phyloP scores from a whole-genome alignment of 2,888 invertebrate genomes.

The Dinocampus coccinellae region DNA sequence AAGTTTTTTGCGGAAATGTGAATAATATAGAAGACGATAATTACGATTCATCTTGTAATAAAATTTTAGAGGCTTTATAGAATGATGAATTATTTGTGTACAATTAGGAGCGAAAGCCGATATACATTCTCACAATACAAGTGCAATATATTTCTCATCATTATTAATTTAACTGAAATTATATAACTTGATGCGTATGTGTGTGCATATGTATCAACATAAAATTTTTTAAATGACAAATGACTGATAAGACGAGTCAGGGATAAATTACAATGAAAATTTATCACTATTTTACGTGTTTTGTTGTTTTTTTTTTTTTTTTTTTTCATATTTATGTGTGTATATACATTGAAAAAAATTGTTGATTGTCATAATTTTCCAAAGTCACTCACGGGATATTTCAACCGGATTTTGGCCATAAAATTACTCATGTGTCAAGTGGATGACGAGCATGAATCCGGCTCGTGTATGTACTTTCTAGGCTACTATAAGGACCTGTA shows the following conservation, averaged over 20 bases:
- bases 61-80: not conserved
- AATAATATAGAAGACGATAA: not conserved
- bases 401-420: slow-evolving; percentile 25
- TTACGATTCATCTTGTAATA: not conserved
- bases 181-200: not conserved
- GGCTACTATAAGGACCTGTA: slow-evolving; percentile 53
- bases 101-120: slow-evolving; percentile 44
- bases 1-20: not conserved
- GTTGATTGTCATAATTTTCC: slow-evolving; percentile 18
- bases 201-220: not conserved
- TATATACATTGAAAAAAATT: no score
- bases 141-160: not conserved
- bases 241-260: not conserved
- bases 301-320: no score
- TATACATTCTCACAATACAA: slow-evolving; percentile 44
- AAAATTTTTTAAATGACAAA: not conserved
- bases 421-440: slow-evolving; percentile 20
- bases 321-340: no score
- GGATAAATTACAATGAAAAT: not conserved
- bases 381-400: not conserved
- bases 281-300: no score
- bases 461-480: slow-evolving; percentile 25
- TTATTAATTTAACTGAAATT: not conserved
- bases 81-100: slow-evolving; percentile 9
- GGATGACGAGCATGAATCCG: slow-evolving; percentile 25